phyloP scores from a whole-genome alignment of 2,113 vertebrate species.

The Hirundichthys speculiger region DNA sequence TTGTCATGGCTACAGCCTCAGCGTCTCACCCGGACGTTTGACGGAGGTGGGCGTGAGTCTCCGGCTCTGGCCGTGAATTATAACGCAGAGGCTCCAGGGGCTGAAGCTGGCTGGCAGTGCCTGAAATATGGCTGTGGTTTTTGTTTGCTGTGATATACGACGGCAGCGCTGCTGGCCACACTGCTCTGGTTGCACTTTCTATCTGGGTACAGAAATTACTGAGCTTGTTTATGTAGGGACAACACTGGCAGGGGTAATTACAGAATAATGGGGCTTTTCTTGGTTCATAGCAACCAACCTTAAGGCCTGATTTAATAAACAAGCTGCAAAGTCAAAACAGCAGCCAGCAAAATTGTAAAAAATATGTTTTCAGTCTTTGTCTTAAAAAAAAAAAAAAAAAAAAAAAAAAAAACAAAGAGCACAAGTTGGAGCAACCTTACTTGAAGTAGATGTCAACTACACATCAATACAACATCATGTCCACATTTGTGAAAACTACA shows the following conservation, averaged over 20 bases:
- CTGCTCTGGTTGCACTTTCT: conserved; percentile 59
- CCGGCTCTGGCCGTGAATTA: conserved; percentile 62
- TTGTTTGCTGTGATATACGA: conserved; percentile 70
- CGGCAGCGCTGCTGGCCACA: conserved; percentile 38
- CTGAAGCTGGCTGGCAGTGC: conserved; percentile 47
- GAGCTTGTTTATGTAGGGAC: conserved; percentile 65
- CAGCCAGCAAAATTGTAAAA: not conserved
- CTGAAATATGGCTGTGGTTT: conserved; percentile 69
- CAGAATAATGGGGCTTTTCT: conserved; percentile 57
- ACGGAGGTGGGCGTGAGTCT: conserved; percentile 36
- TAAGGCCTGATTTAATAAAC: conserved; percentile 44
- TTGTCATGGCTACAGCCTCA: conserved; percentile 64
- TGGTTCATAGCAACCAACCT: conserved; percentile 49
- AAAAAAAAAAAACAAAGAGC: no score
- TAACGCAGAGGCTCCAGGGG: conserved; percentile 41
- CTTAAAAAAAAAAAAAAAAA: no score
- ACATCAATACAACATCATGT: no score
- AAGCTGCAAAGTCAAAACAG: not conserved
- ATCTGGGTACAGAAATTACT: conserved; percentile 66
- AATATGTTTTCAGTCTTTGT: not conserved
- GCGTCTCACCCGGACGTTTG: conserved; percentile 45
- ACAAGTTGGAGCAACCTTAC: no score
- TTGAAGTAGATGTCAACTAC: no score
- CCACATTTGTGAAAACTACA: no score
- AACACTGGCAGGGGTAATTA: conserved; percentile 63